Percentiles rank a stretch among this genome's conserved stretches.
These are phyloP conservation scores for Zaprionus bogoriensis DNA, from an alignment of 2,888 invertebrate genomes.

Conservation along the genomic window DNA sequence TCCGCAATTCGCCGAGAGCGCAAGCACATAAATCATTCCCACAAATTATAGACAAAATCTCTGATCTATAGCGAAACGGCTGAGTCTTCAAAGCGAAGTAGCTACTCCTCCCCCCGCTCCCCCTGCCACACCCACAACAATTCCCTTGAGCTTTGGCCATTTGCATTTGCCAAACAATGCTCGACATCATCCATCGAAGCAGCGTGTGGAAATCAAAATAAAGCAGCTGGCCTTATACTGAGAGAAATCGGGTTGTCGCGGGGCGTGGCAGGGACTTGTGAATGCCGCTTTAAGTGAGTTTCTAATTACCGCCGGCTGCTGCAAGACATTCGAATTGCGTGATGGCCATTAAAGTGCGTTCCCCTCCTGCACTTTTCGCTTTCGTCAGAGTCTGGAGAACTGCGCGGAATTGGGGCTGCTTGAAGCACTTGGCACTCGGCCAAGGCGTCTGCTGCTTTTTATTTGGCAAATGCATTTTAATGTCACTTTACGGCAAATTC, in stretches of 20 bases:
- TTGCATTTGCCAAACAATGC: slow-evolving; percentile 20
- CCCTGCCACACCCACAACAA: slow-evolving; percentile 1
- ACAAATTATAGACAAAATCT: slow-evolving; percentile 57
- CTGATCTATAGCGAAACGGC: slow-evolving; percentile 28
- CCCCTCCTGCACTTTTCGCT: slow-evolving; percentile 40
- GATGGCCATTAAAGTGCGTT: slow-evolving; percentile 31
- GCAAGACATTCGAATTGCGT: slow-evolving; percentile 43
- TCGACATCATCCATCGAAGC: slow-evolving; percentile 1
- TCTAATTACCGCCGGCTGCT: slow-evolving; percentile 59
- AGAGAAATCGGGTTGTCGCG: too few species aligned
- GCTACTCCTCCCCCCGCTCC: background rate
- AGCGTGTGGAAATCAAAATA: slow-evolving; percentile 7
- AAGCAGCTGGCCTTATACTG: slow-evolving; percentile 28
- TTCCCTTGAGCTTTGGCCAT: slow-evolving; percentile 4
- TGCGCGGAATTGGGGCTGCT: background rate
- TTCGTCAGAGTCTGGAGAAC: slow-evolving; percentile 31
- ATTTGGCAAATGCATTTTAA: slow-evolving; percentile 70
- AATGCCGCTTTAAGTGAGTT: slow-evolving; percentile 15
- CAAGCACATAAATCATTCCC: slow-evolving; percentile 44
- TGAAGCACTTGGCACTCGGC: slow-evolving; percentile 47
- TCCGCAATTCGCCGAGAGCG: slow-evolving; percentile 24
- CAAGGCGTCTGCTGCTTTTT: slow-evolving; percentile 44
- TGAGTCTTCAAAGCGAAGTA: slow-evolving; percentile 44
- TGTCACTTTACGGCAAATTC: slow-evolving; percentile 61
- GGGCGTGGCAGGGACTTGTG: background rate